Evolutionary conservation across 2,888 invertebrate species (phyloP).

Genomic region (Sphaeridia pumilis): DNA sequence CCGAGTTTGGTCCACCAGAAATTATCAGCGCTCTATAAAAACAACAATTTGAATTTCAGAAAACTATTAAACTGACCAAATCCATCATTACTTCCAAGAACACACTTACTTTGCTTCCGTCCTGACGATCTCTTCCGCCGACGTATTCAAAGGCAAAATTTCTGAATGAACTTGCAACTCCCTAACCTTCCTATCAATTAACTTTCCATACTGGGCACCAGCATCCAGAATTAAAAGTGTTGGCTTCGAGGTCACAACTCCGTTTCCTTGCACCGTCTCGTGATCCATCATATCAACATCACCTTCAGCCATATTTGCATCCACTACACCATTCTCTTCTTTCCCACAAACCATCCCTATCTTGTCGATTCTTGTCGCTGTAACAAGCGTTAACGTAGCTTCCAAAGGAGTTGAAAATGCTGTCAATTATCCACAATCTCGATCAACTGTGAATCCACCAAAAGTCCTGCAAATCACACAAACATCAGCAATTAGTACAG

Average conservation of each 20-base stretch:
- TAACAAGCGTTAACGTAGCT: no score
- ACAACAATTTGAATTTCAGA: no score
- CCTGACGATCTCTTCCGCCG: conserved; percentile 47
- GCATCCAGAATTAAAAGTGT: conserved; percentile 85
- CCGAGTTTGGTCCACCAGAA: conserved; percentile 95
- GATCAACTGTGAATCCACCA: no score
- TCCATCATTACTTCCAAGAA: not conserved
- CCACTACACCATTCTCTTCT: conserved; percentile 35
- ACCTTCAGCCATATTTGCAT: conserved; percentile 20
- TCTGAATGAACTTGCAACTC: conserved; percentile 89
- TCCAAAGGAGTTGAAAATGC: no score
- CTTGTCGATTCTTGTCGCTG: no score
- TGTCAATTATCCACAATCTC: no score
- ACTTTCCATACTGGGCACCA: conserved; percentile 98
- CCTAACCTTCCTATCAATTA: conserved; percentile 77
- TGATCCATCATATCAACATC: conserved; percentile 12
- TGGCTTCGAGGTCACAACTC: not conserved
- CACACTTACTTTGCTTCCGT: conserved; percentile 57
- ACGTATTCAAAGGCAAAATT: conserved; percentile 82
- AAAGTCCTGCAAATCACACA: no score
- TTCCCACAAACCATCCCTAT: conserved; percentile 36
- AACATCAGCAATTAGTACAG: no score
- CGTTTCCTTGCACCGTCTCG: conserved; percentile 5
- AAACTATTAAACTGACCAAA: no score
- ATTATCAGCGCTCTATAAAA: conserved; percentile 95